Base-by-base conservation (phyloP, 2,888 invertebrate genomes). In the Yponomeuta malinellus region DNA sequence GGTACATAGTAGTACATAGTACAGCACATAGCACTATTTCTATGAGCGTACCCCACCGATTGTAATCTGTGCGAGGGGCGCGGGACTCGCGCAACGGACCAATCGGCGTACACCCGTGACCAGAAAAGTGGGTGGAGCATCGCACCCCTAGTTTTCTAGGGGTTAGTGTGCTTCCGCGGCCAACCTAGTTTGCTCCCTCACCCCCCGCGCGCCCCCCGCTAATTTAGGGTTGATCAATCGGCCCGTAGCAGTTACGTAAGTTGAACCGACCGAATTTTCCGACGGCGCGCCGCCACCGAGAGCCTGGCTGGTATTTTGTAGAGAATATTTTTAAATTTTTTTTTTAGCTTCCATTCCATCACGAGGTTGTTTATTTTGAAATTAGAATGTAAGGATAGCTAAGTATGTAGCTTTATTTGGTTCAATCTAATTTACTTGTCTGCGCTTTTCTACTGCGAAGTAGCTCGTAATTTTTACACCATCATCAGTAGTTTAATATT, bases 81-180 rank as follows among this genome's bases (percentile, higher is more conserved):
- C 87, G 84, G 83, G 86, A 85, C 85, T 81, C 84, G 81, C 79
- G 84, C 83, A 79, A 81, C 90, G 87, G 90, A 90, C 92, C 92
- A 92, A 92, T 92, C 88, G 85, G 89, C 83, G 87, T 87, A 89
- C 88, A 86, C 89, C 83, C 87, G 87, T 91, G 91, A 90, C 91
- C 92, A 92, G 91, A 90, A 92, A 92, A 90, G 90, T 81, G 91
- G 92, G 92, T 84, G 92, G 92, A 90, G 92, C 90, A 90, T 92
- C 90, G 90, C 91, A 91, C 92, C 92, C 92, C 92, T 90, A 91
- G 92, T 91, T 92, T 92, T 92, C 92, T 91, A 92, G 92, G 92
- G 92, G 92, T 92, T 92, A 92, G 90, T 92, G 89, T 92, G 92
- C 90, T 92, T 92, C 88, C 92, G 91, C 86, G 89, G 87, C 90